These are phyloP conservation scores for Cygnus olor DNA, from an alignment of 2,797 vertebrate genomes.

Conservation along the genomic window DNA sequence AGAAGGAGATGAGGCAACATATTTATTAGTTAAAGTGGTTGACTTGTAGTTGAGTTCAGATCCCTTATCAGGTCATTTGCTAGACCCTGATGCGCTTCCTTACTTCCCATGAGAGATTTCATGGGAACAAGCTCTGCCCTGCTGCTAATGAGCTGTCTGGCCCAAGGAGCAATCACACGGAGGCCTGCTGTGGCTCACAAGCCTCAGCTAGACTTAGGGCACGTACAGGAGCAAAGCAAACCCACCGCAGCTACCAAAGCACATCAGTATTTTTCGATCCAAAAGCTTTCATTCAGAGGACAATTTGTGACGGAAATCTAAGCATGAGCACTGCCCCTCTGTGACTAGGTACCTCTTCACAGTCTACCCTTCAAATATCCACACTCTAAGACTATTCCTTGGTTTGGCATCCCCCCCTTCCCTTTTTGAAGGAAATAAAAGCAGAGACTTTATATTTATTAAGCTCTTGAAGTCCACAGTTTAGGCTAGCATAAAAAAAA, in stretches of 20 bases:
- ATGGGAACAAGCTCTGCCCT: too few species aligned
- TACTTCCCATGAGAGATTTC: too few species aligned
- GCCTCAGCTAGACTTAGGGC: too few species aligned
- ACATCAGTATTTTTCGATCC: neutral
- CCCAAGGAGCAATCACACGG: too few species aligned
- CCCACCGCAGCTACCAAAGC: neutral
- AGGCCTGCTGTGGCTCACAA: too few species aligned
- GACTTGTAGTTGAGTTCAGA: too few species aligned
- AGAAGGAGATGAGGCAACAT: too few species aligned
- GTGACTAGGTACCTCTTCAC: neutral
- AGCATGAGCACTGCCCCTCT: neutral
- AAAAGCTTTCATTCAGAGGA: neutral
- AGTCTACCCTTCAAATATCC: neutral
- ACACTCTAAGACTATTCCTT: neutral
- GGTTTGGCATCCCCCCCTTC: neutral
- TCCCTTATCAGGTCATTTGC: too few species aligned
- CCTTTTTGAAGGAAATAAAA: neutral
- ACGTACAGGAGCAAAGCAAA: too few species aligned
- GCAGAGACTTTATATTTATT: rapidly evolving
- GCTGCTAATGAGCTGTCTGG: too few species aligned
- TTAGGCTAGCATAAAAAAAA: neutral
- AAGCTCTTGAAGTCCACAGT: neutral
- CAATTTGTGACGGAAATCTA: neutral
- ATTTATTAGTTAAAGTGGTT: too few species aligned
- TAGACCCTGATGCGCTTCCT: too few species aligned